phyloP scores from a whole-genome alignment of 1,140 invertebrate species.

The Drosophila fuyamai region DNA sequence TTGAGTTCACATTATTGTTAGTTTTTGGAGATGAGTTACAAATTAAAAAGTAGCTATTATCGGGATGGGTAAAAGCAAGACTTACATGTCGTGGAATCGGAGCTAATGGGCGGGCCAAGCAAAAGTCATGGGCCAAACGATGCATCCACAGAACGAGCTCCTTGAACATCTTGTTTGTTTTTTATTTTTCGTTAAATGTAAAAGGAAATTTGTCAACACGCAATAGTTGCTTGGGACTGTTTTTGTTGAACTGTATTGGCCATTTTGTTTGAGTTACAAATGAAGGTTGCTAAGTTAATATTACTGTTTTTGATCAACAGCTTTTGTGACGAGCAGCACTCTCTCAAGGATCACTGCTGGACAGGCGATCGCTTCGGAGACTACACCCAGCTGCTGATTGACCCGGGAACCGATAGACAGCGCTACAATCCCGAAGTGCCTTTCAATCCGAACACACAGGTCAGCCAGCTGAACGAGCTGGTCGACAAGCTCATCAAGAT shows the following conservation, averaged over 20 bases:
- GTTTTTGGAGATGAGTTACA: too few relatives aligned
- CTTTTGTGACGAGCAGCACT: conserved; percentile 77
- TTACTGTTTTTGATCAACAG: conserved; percentile 28
- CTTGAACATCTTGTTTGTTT: conserved; percentile 56
- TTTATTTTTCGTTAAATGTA: conserved; percentile 5
- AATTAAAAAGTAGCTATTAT: too few relatives aligned
- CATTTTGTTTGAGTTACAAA: background rate
- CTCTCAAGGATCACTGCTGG: conserved; percentile 78
- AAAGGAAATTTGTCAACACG: conserved; percentile 1
- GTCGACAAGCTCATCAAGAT: conserved; percentile 83
- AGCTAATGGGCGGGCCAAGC: conserved; percentile 25
- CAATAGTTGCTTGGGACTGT: background rate
- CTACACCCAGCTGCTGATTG: conserved; percentile 76
- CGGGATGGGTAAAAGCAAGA: background rate
- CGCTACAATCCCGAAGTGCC: conserved; percentile 84
- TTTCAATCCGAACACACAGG: conserved; percentile 54
- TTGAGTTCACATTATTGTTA: too few relatives aligned
- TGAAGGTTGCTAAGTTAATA: conserved; percentile 24
- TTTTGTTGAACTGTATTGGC: background rate
- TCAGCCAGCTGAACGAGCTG: conserved; percentile 71
- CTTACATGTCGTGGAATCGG: conserved; percentile 5
- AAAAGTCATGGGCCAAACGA: conserved; percentile 44
- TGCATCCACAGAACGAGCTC: conserved; percentile 60
- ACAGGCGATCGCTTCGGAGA: conserved; percentile 83
- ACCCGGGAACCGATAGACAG: conserved; percentile 65